A percentile compares a stretch with the other conserved stretches of the same genome.
Conservation (phyloP, 2,888 invertebrate species). For the Tridacna crocea region DNA sequence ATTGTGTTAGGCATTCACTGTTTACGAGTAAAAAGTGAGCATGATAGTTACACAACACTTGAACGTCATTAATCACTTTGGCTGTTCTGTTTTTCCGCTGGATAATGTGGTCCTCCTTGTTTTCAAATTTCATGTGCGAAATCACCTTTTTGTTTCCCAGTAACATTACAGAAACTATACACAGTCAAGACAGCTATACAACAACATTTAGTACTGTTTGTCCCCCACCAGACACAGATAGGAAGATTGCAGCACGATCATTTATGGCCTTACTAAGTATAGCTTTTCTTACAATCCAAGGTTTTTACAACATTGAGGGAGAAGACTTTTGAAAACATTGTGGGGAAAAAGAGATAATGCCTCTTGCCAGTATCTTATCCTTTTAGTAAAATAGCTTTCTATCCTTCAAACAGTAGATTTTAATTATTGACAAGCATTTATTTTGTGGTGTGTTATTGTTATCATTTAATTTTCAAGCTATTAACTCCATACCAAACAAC, state of each 20-base stretch:
- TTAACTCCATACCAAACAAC: too few species aligned
- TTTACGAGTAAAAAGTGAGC: too few species aligned
- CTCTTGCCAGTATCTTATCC: background rate
- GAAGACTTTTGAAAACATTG: too few species aligned
- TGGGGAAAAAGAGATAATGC: background rate
- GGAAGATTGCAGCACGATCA: constrained; percentile 45
- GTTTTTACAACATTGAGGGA: background rate
- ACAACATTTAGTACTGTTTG: constrained; percentile 48
- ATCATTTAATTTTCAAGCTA: too few species aligned
- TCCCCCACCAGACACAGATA: constrained; percentile 48
- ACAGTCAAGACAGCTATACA: background rate
- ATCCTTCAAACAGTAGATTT: too few species aligned
- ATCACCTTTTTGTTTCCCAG: constrained; percentile 7
- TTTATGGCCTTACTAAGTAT: constrained; percentile 50
- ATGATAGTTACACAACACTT: too few species aligned
- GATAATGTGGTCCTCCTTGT: background rate
- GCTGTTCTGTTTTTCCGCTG: background rate
- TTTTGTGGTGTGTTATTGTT: too few species aligned
- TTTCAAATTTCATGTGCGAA: background rate
- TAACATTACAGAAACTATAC: constrained; percentile 14
- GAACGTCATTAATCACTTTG: background rate
- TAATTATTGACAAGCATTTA: too few species aligned
- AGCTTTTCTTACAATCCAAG: too few species aligned
- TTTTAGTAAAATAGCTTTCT: background rate
- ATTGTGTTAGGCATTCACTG: too few species aligned